Percentiles rank a stretch among this genome's conserved stretches.
Evolutionary conservation across 2,797 vertebrate species (phyloP).

Genomic region (Menidia menidia): DNA sequence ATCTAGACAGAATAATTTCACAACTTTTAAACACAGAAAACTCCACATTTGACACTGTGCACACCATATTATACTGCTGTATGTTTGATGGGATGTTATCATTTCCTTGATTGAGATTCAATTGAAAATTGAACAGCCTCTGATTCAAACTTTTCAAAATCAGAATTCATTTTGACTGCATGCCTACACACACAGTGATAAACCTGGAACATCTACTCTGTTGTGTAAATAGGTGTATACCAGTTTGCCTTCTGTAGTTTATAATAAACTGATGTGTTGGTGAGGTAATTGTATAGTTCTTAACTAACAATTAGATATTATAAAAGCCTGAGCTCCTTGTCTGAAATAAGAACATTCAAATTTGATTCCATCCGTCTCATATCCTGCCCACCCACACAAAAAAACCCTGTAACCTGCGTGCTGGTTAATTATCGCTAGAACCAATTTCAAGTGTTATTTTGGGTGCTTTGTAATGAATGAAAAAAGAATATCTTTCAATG

Average conservation of each 20-base stretch:
- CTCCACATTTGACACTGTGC: neutral
- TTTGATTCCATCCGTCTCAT: conserved; percentile 62
- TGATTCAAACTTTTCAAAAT: neutral
- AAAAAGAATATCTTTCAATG: too few species aligned
- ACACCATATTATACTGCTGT: neutral
- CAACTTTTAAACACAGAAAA: conserved; percentile 6
- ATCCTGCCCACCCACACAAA: conserved; percentile 59
- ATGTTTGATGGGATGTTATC: neutral
- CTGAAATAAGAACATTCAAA: conserved; percentile 58
- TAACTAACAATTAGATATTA: conserved; percentile 49
- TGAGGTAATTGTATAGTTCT: conserved; percentile 28
- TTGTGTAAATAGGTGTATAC: neutral
- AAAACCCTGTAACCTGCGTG: conserved; percentile 67
- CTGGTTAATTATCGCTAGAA: conserved; percentile 66
- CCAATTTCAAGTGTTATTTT: conserved; percentile 55
- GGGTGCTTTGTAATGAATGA: neutral
- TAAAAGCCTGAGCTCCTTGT: conserved; percentile 27
- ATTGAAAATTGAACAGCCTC: neutral
- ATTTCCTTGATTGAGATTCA: neutral
- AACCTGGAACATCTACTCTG: neutral
- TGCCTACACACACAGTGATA: neutral
- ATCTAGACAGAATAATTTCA: conserved; percentile 17
- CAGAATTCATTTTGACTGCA: neutral
- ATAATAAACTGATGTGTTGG: conserved; percentile 27
- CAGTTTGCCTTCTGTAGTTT: neutral